Evolutionary conservation across 1,140 invertebrate species (phyloP).

Genomic region (Atta texana): DNA sequence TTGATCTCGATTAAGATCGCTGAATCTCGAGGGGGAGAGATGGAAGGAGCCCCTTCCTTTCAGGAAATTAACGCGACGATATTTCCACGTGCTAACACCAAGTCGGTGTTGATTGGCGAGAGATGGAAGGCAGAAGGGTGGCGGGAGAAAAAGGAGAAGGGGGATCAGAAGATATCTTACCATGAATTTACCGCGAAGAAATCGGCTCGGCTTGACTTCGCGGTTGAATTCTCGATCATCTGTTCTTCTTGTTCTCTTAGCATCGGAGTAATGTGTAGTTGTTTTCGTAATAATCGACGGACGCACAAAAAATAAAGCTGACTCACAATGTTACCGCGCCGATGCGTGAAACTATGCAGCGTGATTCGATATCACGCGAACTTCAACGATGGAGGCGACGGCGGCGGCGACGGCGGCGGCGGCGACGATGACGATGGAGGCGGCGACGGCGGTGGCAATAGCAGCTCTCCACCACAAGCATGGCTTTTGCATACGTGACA

Average conservation of each 20-base stretch:
- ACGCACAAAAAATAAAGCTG: not conserved
- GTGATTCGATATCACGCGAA: constrained; percentile 50
- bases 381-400: not conserved
- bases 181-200: constrained; percentile 7
- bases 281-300: constrained; percentile 8
- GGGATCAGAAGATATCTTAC: constrained; percentile 23
- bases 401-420: not conserved
- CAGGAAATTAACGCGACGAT: not conserved
- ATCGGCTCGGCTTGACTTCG: not conserved
- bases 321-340: constrained; percentile 7
- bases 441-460: not conserved
- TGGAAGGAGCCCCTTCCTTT: not conserved
- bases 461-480: not conserved
- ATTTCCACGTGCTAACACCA: not conserved
- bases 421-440: not conserved
- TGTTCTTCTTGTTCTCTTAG: not conserved
- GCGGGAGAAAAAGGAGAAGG: not conserved
- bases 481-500: not conserved
- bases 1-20: constrained; percentile 10
- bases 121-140: no score
- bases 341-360: constrained; percentile 54
- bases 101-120: not conserved
- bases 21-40: not conserved
- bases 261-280: not conserved
- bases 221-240: not conserved